These are phyloP conservation scores for Catharus ustulatus DNA, from an alignment of 2,797 vertebrate genomes.

Conservation along the genomic window DNA sequence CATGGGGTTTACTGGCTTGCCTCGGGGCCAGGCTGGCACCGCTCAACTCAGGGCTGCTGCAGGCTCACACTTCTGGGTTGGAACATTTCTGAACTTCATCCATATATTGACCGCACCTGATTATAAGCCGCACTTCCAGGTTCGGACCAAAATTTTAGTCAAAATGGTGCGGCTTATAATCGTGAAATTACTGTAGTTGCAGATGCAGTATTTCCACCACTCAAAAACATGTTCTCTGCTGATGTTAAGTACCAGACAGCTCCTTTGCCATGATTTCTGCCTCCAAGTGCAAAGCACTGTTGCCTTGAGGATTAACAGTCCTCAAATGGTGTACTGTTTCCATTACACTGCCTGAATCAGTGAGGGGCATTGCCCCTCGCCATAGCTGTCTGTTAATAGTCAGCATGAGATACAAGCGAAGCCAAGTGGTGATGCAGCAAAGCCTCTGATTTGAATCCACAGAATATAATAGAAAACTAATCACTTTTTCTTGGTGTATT, in stretches of 20 bases:
- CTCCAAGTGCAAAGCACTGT: neutral
- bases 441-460: neutral
- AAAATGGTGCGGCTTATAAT: too few relatives aligned
- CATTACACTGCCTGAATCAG: neutral
- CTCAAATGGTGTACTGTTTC: neutral
- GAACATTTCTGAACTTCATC: too few relatives aligned
- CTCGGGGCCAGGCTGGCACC: too few relatives aligned
- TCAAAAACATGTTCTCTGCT: neutral
- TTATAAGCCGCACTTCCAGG: too few relatives aligned
- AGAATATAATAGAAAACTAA: neutral
- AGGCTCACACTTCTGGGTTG: too few relatives aligned
- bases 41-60: too few relatives aligned
- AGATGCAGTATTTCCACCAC: neutral
- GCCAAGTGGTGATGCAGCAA: neutral
- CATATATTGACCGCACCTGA: too few relatives aligned
- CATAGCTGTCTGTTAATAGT: neutral
- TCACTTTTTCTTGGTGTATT: neutral
- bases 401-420: fast-evolving
- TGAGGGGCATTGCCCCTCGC: neutral
- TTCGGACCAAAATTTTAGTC: too few relatives aligned
- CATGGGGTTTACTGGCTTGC: too few relatives aligned
- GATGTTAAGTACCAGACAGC: neutral
- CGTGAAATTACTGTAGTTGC: neutral
- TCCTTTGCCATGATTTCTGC: neutral
- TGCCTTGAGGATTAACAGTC: neutral